Percentiles rank a stretch among this genome's conserved stretches.
phyloP scores from a whole-genome alignment of 53 echinoderm and acorn worm species.

The Antedon mediterranea region DNA sequence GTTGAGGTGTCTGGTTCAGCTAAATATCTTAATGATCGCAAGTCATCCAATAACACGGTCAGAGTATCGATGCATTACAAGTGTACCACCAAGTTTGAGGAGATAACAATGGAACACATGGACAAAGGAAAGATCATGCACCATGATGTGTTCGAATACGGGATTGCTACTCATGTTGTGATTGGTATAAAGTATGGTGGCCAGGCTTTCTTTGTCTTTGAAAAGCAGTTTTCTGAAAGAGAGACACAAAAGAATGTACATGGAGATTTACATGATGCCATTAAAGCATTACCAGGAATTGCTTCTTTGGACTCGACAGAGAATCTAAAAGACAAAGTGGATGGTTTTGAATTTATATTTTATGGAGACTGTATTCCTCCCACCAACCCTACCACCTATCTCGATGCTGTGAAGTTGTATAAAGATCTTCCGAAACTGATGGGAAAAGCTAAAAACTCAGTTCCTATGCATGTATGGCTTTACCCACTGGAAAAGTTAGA shows the following conservation, averaged over 20 bases:
- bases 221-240: neutral
- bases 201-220: slow-evolving; percentile 42
- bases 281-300: neutral
- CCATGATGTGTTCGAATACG: slow-evolving; percentile 25
- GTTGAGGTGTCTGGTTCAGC: slow-evolving; percentile 22
- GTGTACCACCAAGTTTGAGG: slow-evolving; percentile 30
- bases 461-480: slow-evolving; percentile 27
- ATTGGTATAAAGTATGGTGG: slow-evolving; percentile 33
- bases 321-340: no score
- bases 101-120: slow-evolving; percentile 28
- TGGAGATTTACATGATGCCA: slow-evolving; percentile 6
- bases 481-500: slow-evolving; percentile 22
- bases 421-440: slow-evolving; percentile 19
- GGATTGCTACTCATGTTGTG: slow-evolving; percentile 40
- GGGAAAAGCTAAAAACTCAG: slow-evolving; percentile 24
- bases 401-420: slow-evolving; percentile 22
- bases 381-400: slow-evolving; percentile 14
- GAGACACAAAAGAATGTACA: slow-evolving; percentile 7
- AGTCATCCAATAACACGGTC: slow-evolving; percentile 8
- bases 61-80: slow-evolving; percentile 36
- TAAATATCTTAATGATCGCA: slow-evolving; percentile 17
- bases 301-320: no score
- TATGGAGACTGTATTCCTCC: slow-evolving; percentile 23
- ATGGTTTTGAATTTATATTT: slow-evolving; percentile 9
- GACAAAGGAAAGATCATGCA: slow-evolving; percentile 11